Evolutionary conservation across 1,140 invertebrate genomes (phyloP), one percentile per base, ranked within the genome.

Genomic region (Drosophila trapezifrons): DNA sequence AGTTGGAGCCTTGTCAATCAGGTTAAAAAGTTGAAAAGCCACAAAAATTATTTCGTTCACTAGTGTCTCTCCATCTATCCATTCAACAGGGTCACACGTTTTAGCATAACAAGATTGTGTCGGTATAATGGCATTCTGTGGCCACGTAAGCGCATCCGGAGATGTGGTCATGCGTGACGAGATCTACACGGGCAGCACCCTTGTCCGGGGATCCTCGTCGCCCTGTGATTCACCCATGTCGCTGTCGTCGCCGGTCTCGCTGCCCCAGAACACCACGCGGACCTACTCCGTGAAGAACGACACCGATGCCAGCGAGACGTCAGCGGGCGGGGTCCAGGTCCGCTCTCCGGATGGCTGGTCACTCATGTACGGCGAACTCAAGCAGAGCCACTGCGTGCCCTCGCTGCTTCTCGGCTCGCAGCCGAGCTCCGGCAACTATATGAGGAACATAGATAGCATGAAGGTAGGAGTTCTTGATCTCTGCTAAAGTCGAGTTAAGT

Each of bases 121-220:
- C 12, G 29, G 0, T 6, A 4, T n/a, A 49, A 85, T 86, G 82
- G 78, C 64, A 17, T 81, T 78, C 15, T 64, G 37, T 47, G 82
- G 69, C 45, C 62, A 56, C 38, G 29, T 58, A 0, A 52, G 42
- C 29, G 8, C 57, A 12, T 51, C 58, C 45, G 83, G 75, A 1
- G n/a, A 67, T 2, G 10, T 75, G 1, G 17, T 67, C 17, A 29
- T 62, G 12, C 49, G 20, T 2, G 58, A 87, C 3, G 83, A 85
- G 43, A 29, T 58, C 12, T 76, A 40, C n/a, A 25, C 8, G 12
- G 51, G 67, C 3, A 57, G 15, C 0, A 58, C 62, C 0, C 15
- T 42, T 1, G 20, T 78, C 1, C n/a, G 32, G 13, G 12, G 27
- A 13, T 17, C 37, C 9, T 43, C 65, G 1, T 54, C 56, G 1